Evolutionary conservation across 2,888 invertebrate species (phyloP), one percentile per base, ranked within the genome.

Genomic region (Patella ulyssiponensis): DNA sequence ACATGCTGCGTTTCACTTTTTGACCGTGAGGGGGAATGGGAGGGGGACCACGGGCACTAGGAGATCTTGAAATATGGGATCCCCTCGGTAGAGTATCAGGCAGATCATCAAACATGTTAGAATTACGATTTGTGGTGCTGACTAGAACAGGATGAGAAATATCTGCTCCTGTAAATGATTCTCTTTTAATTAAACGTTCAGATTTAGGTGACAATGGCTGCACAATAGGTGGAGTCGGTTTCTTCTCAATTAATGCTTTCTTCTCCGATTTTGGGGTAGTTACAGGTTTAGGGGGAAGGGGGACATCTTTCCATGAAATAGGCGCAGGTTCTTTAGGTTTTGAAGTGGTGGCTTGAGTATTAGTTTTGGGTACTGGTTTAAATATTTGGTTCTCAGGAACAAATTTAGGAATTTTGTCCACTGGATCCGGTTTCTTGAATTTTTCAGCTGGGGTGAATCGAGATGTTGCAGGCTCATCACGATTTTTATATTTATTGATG

Each of bases 51-150:
- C 53, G 17, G 53, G 76, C 56, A 52, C 76, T 58, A 64, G 78
- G 71, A 3, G 74, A 15, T 52, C 74, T 69, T 27, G 73, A 52
- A 15, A 76, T 44, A 7, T 74, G 71, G 69, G 76, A 74, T n/a
- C 80, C 79, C 56, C 80, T 78, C 12, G 79, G 74, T n/a, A 81
- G 80, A 69, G 79, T 77, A 15, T 81, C 77, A 44, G 81, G 77
- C 20, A 79, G 77, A 54, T 83, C 81, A 12, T 82, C 84, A 72
- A 88, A 83, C 71, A 86, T 87, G 71, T 86, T 83, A 15, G 89
- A 88, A 74, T 86, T 81, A 33, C 89, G 80, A 78, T 88, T 88
- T 20, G 89, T 89, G 51, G 88, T 89, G 79, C 89, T 88, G 5
- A 87, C 85, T 44, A 89, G 79, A 5, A 89, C 85, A 44, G 89